phyloP scores from a whole-genome alignment of 2,797 vertebrate genomes.

The Perodicticus potto region DNA sequence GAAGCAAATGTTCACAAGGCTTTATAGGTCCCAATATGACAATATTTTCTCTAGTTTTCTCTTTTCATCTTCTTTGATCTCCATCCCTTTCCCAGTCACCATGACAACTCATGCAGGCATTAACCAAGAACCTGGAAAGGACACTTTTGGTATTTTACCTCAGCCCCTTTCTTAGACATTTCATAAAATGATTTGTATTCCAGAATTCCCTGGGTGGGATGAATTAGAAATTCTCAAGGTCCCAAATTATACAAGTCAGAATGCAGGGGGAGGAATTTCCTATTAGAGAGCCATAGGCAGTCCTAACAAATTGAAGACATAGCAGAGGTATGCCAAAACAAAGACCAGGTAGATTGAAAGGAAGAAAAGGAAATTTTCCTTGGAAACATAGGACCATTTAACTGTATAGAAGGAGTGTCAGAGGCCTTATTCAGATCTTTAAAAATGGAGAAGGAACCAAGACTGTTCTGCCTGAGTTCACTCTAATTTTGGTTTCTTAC shows the following conservation, averaged over 20 bases:
- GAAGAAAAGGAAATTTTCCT: not conserved
- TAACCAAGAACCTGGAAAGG: constrained; percentile 50
- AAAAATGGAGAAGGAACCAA: constrained; percentile 2
- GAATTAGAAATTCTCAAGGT: constrained; percentile 46
- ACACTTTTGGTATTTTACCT: constrained; percentile 38
- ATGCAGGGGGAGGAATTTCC: not conserved
- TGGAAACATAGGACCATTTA: not conserved
- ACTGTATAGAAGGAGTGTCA: constrained; percentile 16
- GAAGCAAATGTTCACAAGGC: constrained; percentile 63
- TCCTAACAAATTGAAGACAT: not conserved
- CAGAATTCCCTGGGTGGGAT: constrained; percentile 5
- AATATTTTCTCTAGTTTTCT: constrained; percentile 52
- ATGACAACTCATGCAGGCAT: constrained; percentile 27
- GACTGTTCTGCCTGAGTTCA: constrained; percentile 32
- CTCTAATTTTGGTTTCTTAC: constrained; percentile 1
- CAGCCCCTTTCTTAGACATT: constrained; percentile 58
- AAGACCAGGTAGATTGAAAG: not conserved
- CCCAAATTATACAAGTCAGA: not conserved
- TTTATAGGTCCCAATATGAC: constrained; percentile 61
- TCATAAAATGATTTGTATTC: constrained; percentile 46
- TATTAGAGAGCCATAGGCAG: not conserved
- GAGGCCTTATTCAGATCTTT: constrained; percentile 6
- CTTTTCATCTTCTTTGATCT: constrained; percentile 52
- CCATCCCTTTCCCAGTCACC: constrained; percentile 43
- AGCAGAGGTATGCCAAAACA: not conserved